These are phyloP conservation scores for Sarcophaga peregrina DNA, from an alignment of 1,140 invertebrate genomes.

Conservation along the genomic window DNA sequence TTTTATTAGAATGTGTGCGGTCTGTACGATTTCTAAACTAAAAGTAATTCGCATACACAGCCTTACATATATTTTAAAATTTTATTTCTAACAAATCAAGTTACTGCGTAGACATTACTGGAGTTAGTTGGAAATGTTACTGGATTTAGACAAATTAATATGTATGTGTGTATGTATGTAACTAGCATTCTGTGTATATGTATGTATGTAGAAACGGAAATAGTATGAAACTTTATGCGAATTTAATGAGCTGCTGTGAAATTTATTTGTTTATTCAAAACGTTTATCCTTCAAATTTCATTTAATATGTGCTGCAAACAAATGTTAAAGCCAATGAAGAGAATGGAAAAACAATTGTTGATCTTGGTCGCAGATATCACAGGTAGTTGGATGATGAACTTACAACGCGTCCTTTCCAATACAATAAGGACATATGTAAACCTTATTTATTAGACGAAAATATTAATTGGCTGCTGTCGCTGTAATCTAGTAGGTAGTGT, in stretches of 20 bases:
- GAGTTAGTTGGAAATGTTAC: too few species aligned
- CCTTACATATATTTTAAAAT: too few species aligned
- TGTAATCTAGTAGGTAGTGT: too few species aligned
- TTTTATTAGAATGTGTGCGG: constrained; percentile 10
- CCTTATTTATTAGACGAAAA: too few species aligned
- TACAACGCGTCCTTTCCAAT: too few species aligned
- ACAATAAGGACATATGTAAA: too few species aligned
- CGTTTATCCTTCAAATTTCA: neutral
- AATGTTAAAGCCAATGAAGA: neutral
- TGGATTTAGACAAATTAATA: too few species aligned
- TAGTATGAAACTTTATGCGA: constrained; percentile 27
- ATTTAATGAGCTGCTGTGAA: constrained; percentile 38
- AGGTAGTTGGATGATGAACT: too few species aligned
- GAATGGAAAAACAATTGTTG: neutral
- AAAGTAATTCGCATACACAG: neutral
- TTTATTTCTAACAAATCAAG: neutral
- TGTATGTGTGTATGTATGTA: too few species aligned
- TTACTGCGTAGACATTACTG: neutral
- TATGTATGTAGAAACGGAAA: neutral
- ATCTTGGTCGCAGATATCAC: too few species aligned
- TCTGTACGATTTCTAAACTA: constrained; percentile 29
- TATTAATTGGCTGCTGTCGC: too few species aligned
- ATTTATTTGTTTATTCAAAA: neutral
- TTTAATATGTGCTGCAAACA: neutral
- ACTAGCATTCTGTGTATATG: neutral